Evolutionary conservation across 2,797 vertebrate species (phyloP), one percentile per base, ranked within the genome.

Genomic region (Lagorchestes hirsutus): DNA sequence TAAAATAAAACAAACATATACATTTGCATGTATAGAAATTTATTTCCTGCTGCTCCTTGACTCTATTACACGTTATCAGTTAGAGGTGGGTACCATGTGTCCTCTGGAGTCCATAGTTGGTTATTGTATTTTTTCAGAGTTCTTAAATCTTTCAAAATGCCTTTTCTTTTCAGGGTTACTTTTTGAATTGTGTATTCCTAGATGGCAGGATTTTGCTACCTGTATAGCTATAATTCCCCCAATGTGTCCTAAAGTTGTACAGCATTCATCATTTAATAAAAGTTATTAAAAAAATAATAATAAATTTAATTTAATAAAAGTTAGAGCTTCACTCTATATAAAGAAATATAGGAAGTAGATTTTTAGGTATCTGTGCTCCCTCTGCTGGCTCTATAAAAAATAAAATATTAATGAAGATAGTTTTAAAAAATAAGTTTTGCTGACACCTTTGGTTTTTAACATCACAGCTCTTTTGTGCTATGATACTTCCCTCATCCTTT

Each of bases 311-410:
- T 87, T 87, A 28, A 27, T 87, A 87, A 50, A 87, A 50, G 40
- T 50, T 87, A 28, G 11, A 50, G 74, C 74, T 87, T 50, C 74
- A 27, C 4, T 40, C 74, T 46, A 74, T 40, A 22, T 74, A 46
- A 82, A 82, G 74, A 82, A 82, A 46, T 82, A 82, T 82, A 3
- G 22, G 74, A 24, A 40, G 46, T 87, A 87, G 74, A 87, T 87
- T 87, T 87, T 87, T 87, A 46, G 40, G 74, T 82, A 82, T 87
- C 74, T 87, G 74, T 50, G 74, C 74, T 87, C 74, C 74, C 74
- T 87, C 74, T 87, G 74, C 74, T 87, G 74, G 74, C 24, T 87
- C 24, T 87, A 50, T 50, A 87, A 87, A 46, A 87, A 24, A 87
- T 82, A 82, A 87, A 87, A 50, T 87, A 87, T 74, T 74, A 74